phyloP scores from a whole-genome alignment of 2,888 invertebrate genomes.

The Caenorhabditis sp. region DNA sequence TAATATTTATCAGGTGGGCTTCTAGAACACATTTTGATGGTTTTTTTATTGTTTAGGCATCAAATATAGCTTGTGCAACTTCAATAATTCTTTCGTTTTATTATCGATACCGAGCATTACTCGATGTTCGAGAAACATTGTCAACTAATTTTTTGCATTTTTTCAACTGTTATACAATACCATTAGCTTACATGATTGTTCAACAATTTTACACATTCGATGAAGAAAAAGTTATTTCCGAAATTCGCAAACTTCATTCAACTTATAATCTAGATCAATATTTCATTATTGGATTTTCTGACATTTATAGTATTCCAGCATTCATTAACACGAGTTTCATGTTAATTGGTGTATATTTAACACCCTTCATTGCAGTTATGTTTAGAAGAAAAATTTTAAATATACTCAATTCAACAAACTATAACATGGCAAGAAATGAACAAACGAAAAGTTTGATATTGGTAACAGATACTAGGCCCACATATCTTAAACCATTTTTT shows the following conservation, averaged over 20 bases:
- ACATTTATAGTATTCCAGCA: constrained; percentile 5
- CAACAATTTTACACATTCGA: no score
- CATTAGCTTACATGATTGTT: no score
- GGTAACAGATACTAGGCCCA: constrained; percentile 5
- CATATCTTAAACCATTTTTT: not conserved
- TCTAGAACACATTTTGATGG: no score
- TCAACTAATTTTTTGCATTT: no score
- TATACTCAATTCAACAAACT: constrained; percentile 7
- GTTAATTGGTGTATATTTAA: constrained; percentile 15
- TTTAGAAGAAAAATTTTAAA: constrained; percentile 22
- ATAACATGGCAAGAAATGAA: constrained; percentile 13
- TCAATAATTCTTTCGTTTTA: no score
- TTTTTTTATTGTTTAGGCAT: no score
- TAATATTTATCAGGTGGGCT: no score
- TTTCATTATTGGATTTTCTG: constrained; percentile 17
- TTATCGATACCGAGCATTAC: no score
- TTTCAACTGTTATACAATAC: no score
- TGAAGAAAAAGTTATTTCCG: not conserved
- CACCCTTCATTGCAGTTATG: constrained; percentile 18
- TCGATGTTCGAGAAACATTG: no score
- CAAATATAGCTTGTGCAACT: no score
- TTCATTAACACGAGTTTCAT: constrained; percentile 6
- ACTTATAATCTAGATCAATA: constrained; percentile 14
- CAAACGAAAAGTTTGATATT: constrained; percentile 27
- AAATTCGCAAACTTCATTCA: constrained; percentile 7